These are phyloP conservation scores for Carassius auratus DNA, from an alignment of 2,113 vertebrate species.

Conservation along the genomic window DNA sequence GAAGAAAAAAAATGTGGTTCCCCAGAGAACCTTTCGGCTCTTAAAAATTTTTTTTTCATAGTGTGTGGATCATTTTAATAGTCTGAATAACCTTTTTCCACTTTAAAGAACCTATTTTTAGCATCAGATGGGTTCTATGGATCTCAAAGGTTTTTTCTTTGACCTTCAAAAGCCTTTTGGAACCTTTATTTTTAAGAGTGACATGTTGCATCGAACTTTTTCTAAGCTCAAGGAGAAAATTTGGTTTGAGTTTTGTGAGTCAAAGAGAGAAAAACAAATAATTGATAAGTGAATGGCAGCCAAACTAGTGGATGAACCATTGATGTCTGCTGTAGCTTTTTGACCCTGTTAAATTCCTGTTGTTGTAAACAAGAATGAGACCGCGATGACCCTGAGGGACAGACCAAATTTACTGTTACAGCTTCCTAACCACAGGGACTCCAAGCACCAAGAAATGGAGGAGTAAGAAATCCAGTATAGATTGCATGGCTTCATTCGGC, in stretches of 20 bases:
- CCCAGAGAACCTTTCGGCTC: too few relatives aligned
- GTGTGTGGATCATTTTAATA: too few relatives aligned
- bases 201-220: background rate
- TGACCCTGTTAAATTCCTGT: slow-evolving; percentile 43
- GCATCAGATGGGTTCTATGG: too few relatives aligned
- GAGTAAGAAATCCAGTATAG: slow-evolving; percentile 78
- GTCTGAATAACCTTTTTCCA: too few relatives aligned
- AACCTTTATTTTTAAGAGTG: too few relatives aligned
- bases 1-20: too few relatives aligned
- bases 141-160: too few relatives aligned
- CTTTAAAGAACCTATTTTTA: too few relatives aligned
- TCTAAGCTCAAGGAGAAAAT: background rate
- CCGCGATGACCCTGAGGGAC: slow-evolving; percentile 67
- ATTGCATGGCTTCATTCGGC: slow-evolving; percentile 70
- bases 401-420: slow-evolving; percentile 75
- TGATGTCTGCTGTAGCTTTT: background rate
- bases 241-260: too few relatives aligned
- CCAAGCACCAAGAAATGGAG: slow-evolving; percentile 67
- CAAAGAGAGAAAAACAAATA: background rate
- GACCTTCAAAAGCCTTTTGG: too few relatives aligned
- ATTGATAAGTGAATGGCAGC: background rate
- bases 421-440: slow-evolving; percentile 75
- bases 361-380: slow-evolving; percentile 18
- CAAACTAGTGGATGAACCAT: background rate
- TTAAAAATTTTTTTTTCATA: too few relatives aligned